phyloP scores from a whole-genome alignment of 1,140 invertebrate genomes.

The Sarcophaga bullata region DNA sequence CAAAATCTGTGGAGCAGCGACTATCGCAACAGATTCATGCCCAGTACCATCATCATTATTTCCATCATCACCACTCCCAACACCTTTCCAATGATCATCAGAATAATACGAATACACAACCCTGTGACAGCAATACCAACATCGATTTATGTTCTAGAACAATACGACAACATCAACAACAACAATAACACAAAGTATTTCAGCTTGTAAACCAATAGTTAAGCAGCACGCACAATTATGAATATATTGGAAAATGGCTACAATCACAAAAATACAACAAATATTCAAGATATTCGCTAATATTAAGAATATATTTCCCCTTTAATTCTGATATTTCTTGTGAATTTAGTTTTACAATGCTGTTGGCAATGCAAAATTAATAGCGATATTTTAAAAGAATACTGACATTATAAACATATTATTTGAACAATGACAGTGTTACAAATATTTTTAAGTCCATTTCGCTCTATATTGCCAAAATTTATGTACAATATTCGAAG shows the following conservation, averaged over 20 bases:
- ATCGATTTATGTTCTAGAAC: slow-evolving; percentile 17
- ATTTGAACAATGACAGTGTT: too few species aligned
- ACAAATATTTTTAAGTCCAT: too few species aligned
- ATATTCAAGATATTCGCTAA: too few species aligned
- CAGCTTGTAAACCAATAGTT: slow-evolving; percentile 3
- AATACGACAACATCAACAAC: slow-evolving; percentile 1
- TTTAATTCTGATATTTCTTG: too few species aligned
- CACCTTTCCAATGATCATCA: neutral
- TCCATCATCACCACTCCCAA: neutral
- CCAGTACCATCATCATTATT: slow-evolving; percentile 8
- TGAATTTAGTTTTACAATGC: too few species aligned
- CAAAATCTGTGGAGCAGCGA: neutral
- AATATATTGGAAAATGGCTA: neutral
- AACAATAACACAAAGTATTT: slow-evolving; percentile 22
- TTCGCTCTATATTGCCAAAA: too few species aligned
- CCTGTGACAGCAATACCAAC: neutral
- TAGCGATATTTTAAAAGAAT: too few species aligned
- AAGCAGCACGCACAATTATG: neutral
- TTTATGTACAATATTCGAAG: too few species aligned
- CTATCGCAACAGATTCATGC: slow-evolving; percentile 4
- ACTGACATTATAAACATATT: too few species aligned
- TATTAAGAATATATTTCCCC: too few species aligned
- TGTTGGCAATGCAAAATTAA: too few species aligned
- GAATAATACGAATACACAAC: neutral
- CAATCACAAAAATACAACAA: too few species aligned